A percentile compares a stretch with the other conserved stretches of the same genome.
phyloP scores from a whole-genome alignment of 2,888 invertebrate genomes.

The Lasioglossum pauxillum region DNA sequence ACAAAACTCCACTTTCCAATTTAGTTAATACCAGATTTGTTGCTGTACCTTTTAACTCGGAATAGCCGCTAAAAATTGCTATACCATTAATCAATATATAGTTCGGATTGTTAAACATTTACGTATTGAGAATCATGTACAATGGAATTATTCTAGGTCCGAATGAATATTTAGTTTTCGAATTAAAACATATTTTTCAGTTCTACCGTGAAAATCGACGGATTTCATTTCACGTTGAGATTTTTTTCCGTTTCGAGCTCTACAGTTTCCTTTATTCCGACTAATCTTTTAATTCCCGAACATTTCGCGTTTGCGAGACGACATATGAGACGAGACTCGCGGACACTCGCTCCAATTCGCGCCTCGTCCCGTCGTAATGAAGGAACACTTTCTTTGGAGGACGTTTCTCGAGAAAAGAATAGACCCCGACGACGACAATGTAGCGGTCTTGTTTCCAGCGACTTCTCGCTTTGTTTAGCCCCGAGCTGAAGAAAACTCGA shows the following conservation, averaged over 20 bases:
- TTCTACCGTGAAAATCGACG: not conserved
- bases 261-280: not conserved
- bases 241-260: not conserved
- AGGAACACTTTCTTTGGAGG: slow-evolving; percentile 10
- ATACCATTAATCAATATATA: too few species aligned
- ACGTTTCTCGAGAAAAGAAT: slow-evolving; percentile 34
- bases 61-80: too few species aligned
- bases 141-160: too few species aligned
- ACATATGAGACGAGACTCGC: not conserved
- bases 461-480: slow-evolving; percentile 16
- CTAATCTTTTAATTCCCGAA: not conserved
- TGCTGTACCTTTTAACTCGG: not conserved
- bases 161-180: too few species aligned
- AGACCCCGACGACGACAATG: slow-evolving; percentile 25
- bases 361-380: slow-evolving; percentile 28
- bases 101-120: too few species aligned
- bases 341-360: slow-evolving; percentile 37
- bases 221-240: not conserved
- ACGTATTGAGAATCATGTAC: too few species aligned
- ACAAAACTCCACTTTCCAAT: not conserved
- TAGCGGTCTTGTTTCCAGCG: slow-evolving; percentile 16
- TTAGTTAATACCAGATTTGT: not conserved
- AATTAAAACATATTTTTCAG: too few species aligned
- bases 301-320: not conserved
- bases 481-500: slow-evolving; percentile 12